These are phyloP conservation scores for Microtus agrestis DNA, from an alignment of 2,797 vertebrate genomes.

Conservation along the genomic window DNA sequence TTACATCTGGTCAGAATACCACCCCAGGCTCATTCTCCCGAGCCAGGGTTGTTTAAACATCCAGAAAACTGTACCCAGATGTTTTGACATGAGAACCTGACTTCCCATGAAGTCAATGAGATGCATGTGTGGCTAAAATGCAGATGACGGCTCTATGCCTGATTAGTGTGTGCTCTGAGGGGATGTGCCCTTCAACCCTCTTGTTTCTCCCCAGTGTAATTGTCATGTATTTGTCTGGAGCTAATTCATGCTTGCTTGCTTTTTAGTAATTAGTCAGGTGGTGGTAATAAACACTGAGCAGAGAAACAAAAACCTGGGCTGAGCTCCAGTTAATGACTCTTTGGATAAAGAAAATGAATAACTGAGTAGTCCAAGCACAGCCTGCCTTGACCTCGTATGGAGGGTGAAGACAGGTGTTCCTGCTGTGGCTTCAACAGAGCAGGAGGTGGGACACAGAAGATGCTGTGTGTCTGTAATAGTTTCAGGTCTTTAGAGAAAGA, in stretches of 20 bases:
- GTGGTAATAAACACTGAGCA: slow-evolving; percentile 70
- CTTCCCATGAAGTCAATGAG: slow-evolving; percentile 78
- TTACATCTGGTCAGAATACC: slow-evolving; percentile 17
- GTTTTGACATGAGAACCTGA: slow-evolving; percentile 73
- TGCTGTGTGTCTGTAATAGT: background rate
- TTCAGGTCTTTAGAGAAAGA: background rate
- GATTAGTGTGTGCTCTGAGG: slow-evolving; percentile 54
- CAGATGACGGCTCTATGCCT: slow-evolving; percentile 63
- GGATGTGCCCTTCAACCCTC: slow-evolving; percentile 54
- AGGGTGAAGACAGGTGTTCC: background rate
- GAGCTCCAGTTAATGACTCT: slow-evolving; percentile 66
- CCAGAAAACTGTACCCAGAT: slow-evolving; percentile 80
- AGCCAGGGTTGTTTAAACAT: slow-evolving; percentile 72
- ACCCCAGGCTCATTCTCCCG: background rate
- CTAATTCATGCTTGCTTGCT: slow-evolving; percentile 73
- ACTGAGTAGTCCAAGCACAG: slow-evolving; percentile 21
- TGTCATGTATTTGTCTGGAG: slow-evolving; percentile 76
- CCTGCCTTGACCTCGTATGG: slow-evolving; percentile 6
- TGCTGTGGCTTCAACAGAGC: background rate
- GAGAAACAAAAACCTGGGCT: background rate
- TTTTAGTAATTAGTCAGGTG: slow-evolving; percentile 79
- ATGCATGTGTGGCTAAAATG: slow-evolving; percentile 50
- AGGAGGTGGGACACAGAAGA: background rate
- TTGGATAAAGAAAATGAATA: slow-evolving; percentile 72
- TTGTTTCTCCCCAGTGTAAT: slow-evolving; percentile 56